Evolutionary conservation across 2,888 invertebrate genomes (phyloP).

Genomic region (Xestia rhomboidea): DNA sequence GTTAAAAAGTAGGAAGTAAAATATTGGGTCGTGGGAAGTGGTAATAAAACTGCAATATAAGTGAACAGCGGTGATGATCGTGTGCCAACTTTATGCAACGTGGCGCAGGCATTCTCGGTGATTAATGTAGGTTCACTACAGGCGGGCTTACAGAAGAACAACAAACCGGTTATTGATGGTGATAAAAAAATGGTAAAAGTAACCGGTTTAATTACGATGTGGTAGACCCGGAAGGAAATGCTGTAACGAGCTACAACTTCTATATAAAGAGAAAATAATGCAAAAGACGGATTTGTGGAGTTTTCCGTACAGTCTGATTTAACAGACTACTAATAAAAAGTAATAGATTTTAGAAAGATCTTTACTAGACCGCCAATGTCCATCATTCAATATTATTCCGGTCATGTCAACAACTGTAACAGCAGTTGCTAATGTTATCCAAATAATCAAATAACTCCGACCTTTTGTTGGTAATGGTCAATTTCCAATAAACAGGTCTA

Average conservation of each 20-base stretch:
- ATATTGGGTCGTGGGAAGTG: constrained; percentile 52
- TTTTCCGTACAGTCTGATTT: not conserved
- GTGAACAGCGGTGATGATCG: constrained; percentile 54
- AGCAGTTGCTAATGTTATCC: not conserved
- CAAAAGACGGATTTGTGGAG: not conserved
- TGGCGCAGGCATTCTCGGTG: constrained; percentile 50
- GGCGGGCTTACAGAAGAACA: constrained; percentile 43
- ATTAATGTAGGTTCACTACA: constrained; percentile 44
- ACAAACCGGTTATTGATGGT: constrained; percentile 48
- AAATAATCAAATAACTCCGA: constrained; percentile 26
- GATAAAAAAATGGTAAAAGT: constrained; percentile 4
- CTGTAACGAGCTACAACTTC: not conserved
- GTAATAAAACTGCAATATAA: constrained; percentile 56
- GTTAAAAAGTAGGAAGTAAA: constrained; percentile 40
- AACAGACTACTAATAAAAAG: not conserved
- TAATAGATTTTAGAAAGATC: not conserved
- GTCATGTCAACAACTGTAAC: not conserved
- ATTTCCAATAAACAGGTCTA: constrained; percentile 63
- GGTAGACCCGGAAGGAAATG: not conserved
- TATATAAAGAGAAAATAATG: not conserved
- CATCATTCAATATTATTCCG: not conserved
- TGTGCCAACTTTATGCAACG: constrained; percentile 58
- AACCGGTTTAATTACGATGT: constrained; percentile 1
- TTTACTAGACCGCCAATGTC: no score
- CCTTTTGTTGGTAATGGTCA: constrained; percentile 52